Evolutionary conservation across 2,797 vertebrate species (phyloP).

Genomic region (Ceyx erithaca): DNA sequence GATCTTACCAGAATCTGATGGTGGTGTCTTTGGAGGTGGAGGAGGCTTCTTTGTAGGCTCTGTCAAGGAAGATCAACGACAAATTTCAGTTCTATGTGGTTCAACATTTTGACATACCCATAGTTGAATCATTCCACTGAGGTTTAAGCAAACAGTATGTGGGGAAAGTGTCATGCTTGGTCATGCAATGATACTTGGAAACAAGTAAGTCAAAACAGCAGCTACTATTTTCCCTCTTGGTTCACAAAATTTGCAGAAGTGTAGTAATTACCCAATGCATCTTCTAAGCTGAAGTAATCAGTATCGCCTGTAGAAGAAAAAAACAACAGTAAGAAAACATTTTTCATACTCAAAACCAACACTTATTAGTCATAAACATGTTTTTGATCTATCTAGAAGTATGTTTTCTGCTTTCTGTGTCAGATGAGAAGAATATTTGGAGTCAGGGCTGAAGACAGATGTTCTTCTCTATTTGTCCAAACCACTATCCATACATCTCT

Average conservation of each 20-base stretch:
- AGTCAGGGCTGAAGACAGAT: background rate
- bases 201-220: background rate
- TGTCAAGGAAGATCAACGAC: background rate
- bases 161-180: background rate
- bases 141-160: background rate
- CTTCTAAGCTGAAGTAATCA: background rate
- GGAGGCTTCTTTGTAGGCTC: background rate
- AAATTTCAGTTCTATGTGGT: background rate
- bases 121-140: background rate
- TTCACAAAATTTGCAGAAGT: background rate
- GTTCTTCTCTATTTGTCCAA: background rate
- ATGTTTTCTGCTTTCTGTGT: background rate
- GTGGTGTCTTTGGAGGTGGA: background rate
- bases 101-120: background rate
- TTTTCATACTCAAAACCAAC: background rate
- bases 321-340: conserved; percentile 3
- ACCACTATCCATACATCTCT: background rate
- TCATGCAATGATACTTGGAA: background rate
- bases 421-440: background rate
- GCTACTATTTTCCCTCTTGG: background rate
- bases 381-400: background rate
- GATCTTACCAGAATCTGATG: background rate
- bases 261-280: conserved; percentile 23
- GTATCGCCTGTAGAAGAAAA: background rate
- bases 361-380: background rate